A percentile compares a stretch with the other conserved stretches of the same genome.
Conservation (phyloP, 2,888 invertebrate genomes). For the Thymelicus lineola region DNA sequence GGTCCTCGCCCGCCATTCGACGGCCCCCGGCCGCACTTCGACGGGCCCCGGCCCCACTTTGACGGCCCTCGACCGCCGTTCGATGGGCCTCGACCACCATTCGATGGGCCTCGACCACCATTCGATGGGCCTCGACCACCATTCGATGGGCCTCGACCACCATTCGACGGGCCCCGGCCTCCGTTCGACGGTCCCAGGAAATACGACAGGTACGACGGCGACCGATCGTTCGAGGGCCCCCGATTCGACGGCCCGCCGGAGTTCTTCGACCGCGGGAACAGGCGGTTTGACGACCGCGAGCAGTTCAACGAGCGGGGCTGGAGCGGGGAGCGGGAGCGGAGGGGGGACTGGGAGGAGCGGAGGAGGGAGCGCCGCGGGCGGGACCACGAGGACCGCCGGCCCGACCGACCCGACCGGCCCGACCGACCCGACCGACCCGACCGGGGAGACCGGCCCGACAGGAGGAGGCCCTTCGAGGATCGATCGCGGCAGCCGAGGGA, state of each 20-base stretch:
- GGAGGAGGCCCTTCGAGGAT: slow-evolving; percentile 40
- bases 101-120: slow-evolving; percentile 56
- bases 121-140: slow-evolving; percentile 57
- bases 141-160: slow-evolving; percentile 59
- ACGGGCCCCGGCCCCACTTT: slow-evolving; percentile 66
- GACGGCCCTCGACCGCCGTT: slow-evolving; percentile 72
- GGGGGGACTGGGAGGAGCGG: slow-evolving; percentile 61
- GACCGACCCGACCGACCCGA: slow-evolving; percentile 56
- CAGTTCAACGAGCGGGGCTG: slow-evolving; percentile 68
- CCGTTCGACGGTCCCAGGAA: slow-evolving; percentile 58
- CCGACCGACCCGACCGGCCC: slow-evolving; percentile 53
- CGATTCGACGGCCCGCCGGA: slow-evolving; percentile 65
- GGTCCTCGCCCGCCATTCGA: slow-evolving; percentile 57
- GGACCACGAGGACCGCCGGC: slow-evolving; percentile 61
- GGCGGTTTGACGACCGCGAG: slow-evolving; percentile 74
- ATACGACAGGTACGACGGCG: too few relatives aligned
- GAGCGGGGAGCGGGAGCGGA: slow-evolving; percentile 64
- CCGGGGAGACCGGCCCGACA: slow-evolving; percentile 47
- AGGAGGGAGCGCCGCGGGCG: slow-evolving; percentile 48
- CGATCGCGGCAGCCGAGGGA: slow-evolving; percentile 33
- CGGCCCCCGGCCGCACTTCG: slow-evolving; percentile 62
- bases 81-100: slow-evolving; percentile 52
- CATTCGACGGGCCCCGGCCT: slow-evolving; percentile 60
- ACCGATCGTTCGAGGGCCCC: slow-evolving; percentile 56
- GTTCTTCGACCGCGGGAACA: slow-evolving; percentile 71